Base-by-base conservation (phyloP, 2,113 vertebrate species). In the Gadus macrocephalus region DNA sequence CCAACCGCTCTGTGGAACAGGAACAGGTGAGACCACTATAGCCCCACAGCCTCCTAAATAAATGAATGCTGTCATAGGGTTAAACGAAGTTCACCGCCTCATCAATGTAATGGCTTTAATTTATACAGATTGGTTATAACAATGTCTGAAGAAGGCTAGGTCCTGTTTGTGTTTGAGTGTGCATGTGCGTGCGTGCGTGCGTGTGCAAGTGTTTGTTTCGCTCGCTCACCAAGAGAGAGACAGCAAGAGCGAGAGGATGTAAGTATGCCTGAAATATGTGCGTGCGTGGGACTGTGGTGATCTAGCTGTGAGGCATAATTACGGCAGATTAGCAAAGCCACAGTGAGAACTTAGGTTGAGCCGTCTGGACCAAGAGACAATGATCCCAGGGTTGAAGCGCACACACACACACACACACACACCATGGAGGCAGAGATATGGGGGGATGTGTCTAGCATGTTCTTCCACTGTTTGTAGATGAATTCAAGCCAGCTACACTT, bases 311-410 rank as follows among this genome's bases (percentile, higher is more conserved):
- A 85, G 76, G 82, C 85, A 89, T 85, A 84, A 90, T 90, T 87
- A 86, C 66, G 15, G 74, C 69, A 86, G 86, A 88, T 88, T 88
- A 88, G 82, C 77, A 82, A 86, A 85, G 82, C 74, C 83, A 78
- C 77, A 77, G 72, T 83, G 86, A 85, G 77, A 81, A 78, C 74
- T 81, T 80, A 78, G 84, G 76, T 69, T 19, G 69, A 85, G 78
- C 79, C 69, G 78, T 84, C 78, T 82, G 81, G 85, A 78, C 78
- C 76, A 64, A 72, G 64, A 83, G 79, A 85, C 85, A 86, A 81
- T 83, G 86, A 85, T 78, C 86, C 77, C 78, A 77, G 80, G 77
- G 2, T 38, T 68, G 22, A 27, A 62, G 14, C 71, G 20, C 49
- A 69, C 68, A 70, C 62, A 67, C 6, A 25, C 42, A 67, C 42